Evolutionary conservation across 2,797 vertebrate species (phyloP), one percentile per base, ranked within the genome.

Genomic region (Intellagama lesueurii): DNA sequence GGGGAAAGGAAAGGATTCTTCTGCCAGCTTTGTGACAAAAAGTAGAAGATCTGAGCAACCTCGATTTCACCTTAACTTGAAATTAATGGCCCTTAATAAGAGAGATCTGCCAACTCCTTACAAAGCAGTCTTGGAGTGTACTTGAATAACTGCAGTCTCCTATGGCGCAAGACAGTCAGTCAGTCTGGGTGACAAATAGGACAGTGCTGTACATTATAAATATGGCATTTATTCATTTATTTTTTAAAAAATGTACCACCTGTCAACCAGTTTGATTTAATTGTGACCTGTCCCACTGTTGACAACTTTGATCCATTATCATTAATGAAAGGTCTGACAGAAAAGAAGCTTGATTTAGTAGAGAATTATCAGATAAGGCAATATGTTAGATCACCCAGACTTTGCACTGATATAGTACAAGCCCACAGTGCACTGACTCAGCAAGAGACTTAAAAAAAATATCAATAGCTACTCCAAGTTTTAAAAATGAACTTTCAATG

Each of bases 241-340:
- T 88, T 75, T 56, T 85, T 44, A 90, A 80, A 90, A 80, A 78
- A n/a, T 80, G 49, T 28, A 60, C 4, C 49, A 40, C 19, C 84
- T 35, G 76, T 93, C 80, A 92, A 91, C 76, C 17, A 19, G 1
- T 87, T 75, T 88, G 77, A 87, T 90, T 30, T 86, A 89, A 87
- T 80, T 24, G 30, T 30, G 44, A 85, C 66, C 68, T 64, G 22
- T 79, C 90, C 91, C 90, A 44, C 64, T 0, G 0, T 44, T 92
- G 90, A 60, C 30, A 92, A 32, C 32, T 88, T 89, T 81, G 85
- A 90, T 85, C 85, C 64, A 81, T 92, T 93, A 91, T 83, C 68
- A 91, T 91, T 91, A 93, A 92, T 52, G 28, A 30, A 86, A n/a
- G 32, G 76, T 82, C 88, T 87, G 87, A 89, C 86, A 94, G 69